Percentiles rank a stretch among this genome's conserved stretches.
Evolutionary conservation across 2,888 invertebrate species (phyloP).

Genomic region (Drosophila recens): DNA sequence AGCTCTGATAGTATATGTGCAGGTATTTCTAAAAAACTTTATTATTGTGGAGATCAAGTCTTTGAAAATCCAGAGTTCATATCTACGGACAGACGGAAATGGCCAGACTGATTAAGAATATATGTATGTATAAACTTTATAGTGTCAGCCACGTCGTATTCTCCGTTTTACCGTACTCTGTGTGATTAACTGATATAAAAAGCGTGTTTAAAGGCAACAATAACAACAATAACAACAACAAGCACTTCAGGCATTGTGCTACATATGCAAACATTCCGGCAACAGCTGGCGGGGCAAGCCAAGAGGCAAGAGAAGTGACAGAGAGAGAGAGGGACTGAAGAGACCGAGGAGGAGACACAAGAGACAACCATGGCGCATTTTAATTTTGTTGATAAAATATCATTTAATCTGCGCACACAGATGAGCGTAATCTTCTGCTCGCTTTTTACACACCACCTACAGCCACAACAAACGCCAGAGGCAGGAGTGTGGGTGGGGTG

Average conservation of each 20-base stretch:
- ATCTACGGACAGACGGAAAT: not conserved
- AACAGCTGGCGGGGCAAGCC: slow-evolving; percentile 23
- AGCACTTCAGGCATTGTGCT: slow-evolving; percentile 34
- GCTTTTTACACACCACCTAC: not conserved
- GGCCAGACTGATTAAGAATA: not conserved
- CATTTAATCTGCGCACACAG: slow-evolving; percentile 71
- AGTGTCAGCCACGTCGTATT: not conserved
- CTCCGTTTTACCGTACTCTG: not conserved
- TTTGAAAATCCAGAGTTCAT: not conserved
- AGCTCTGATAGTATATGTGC: not conserved
- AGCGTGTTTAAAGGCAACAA: not conserved
- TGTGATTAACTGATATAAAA: slow-evolving; percentile 1
- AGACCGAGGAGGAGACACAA: slow-evolving; percentile 6
- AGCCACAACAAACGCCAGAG: not conserved
- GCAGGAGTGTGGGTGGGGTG: not conserved
- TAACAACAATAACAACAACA: slow-evolving; percentile 29
- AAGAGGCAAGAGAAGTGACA: slow-evolving; percentile 12
- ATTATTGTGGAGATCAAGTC: not conserved
- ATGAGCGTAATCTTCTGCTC: slow-evolving; percentile 25
- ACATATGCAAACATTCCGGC: slow-evolving; percentile 42
- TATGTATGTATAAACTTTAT: not conserved
- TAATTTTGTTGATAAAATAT: slow-evolving; percentile 77
- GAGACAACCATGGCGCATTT: slow-evolving; percentile 56
- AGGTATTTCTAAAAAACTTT: not conserved
- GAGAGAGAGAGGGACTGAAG: no score